Percentiles rank a stretch among this genome's conserved stretches.
Evolutionary conservation across 2,797 vertebrate species (phyloP).

Genomic region (Epinephelus malabaricus): DNA sequence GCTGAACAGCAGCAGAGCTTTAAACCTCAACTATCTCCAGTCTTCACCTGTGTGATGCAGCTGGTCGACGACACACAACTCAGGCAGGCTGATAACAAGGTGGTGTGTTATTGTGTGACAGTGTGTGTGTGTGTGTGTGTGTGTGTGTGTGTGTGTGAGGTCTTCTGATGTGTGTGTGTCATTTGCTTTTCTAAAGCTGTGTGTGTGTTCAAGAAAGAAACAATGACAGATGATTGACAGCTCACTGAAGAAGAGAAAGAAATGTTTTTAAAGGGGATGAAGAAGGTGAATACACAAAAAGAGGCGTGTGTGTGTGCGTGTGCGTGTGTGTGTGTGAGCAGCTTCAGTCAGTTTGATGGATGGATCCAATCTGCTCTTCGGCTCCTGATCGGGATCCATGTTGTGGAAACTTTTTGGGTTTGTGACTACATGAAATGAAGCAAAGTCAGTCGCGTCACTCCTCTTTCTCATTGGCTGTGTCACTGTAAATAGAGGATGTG

Average conservation of each 20-base stretch:
- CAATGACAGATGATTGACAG: constrained; percentile 7
- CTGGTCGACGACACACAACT: too few species aligned
- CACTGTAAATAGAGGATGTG: too few species aligned
- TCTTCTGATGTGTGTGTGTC: background rate
- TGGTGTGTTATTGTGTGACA: background rate
- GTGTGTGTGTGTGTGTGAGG: too few species aligned
- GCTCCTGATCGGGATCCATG: background rate
- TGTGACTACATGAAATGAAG: too few species aligned
- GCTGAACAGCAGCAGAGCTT: too few species aligned
- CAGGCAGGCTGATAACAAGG: background rate
- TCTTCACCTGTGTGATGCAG: too few species aligned
- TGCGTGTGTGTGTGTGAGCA: background rate
- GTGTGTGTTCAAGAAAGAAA: background rate
- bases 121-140: background rate
- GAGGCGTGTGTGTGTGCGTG: background rate
- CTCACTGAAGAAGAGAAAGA: background rate
- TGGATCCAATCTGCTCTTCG: constrained; percentile 1
- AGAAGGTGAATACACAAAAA: constrained; percentile 2
- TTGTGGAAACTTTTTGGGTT: background rate
- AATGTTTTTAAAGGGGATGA: background rate
- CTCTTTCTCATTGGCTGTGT: too few species aligned
- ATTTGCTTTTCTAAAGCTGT: constrained; percentile 2
- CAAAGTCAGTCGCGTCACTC: too few species aligned
- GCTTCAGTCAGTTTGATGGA: constrained; percentile 17
- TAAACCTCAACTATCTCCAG: too few species aligned